Base-by-base conservation (phyloP, 2,888 invertebrate species). In the Agrotis clavis region DNA sequence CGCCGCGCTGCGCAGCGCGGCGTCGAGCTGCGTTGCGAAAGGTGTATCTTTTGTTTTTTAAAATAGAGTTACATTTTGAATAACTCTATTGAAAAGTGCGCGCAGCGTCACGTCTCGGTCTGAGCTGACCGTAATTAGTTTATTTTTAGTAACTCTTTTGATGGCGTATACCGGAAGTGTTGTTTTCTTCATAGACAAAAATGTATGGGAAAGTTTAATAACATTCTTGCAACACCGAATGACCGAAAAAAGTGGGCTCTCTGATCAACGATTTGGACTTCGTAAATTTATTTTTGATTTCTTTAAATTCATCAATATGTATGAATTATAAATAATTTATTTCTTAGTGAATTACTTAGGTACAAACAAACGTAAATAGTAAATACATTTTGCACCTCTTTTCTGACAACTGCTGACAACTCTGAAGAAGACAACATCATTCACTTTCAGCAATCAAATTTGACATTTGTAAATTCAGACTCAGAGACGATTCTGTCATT, bases 141-240 rank as follows among this genome's bases (percentile, higher is more conserved):
- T 14, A 25, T 70, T 35, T 30, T 35, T 35, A 11, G 25, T 50
- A 60, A 60, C 78, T 45, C 16, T 56, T 57, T 21, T 41, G 16
- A 48, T 30, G 18, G 3, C 35, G 5, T 54, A 25, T 0, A 45
- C 64, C 67, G 81, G 83, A 83, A 83, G 51, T 61, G 21, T 47
- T 47, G 21, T 50, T 66, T 56, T 21, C 25, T 51, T 65, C 81
- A 83, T 65, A 80, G 75, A 81, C 65, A 65, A 79, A 30, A 11
- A 1, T 11, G 35, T 25, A 54, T 25, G 35, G 66, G 82, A 19
- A 50, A 65, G 54, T 25, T 6, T 18, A 0, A n/a, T 5, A 1
- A 7, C 19, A 54, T 25, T 9, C 19, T 67, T 56, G 82, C 72
- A 71, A 79, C 78, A 77, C 76, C 13, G n/a, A 35, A 7, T 9